These are phyloP conservation scores for Biston betularia DNA, from an alignment of 2,888 invertebrate genomes.

Conservation along the genomic window DNA sequence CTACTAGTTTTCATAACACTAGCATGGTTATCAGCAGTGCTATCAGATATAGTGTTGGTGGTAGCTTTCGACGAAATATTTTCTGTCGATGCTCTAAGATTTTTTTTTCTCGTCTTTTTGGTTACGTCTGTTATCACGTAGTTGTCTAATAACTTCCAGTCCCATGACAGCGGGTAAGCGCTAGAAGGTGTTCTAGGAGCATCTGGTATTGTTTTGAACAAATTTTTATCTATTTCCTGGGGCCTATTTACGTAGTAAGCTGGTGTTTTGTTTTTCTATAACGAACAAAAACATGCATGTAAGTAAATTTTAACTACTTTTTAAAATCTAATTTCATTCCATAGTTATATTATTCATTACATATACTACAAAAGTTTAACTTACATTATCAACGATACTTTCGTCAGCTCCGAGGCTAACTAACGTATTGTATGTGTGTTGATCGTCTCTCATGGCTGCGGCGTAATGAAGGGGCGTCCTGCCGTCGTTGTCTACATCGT, in stretches of 20 bases:
- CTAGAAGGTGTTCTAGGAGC: slow-evolving; percentile 92
- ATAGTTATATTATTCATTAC: background rate
- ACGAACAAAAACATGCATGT: slow-evolving; percentile 45
- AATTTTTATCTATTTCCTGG: slow-evolving; percentile 91
- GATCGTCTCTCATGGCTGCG: slow-evolving; percentile 92
- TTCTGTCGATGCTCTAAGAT: slow-evolving; percentile 72
- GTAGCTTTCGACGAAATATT: slow-evolving; percentile 81
- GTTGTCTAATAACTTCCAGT: slow-evolving; percentile 89
- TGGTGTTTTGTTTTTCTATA: slow-evolving; percentile 93
- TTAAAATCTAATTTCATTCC: background rate
- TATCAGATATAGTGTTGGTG: slow-evolving; percentile 75
- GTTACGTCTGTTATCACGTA: slow-evolving; percentile 76
- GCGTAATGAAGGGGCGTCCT: slow-evolving; percentile 96
- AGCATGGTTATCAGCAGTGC: slow-evolving; percentile 58
- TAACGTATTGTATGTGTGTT: slow-evolving; percentile 91
- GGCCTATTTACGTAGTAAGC: slow-evolving; percentile 91
- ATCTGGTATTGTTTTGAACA: slow-evolving; percentile 90
- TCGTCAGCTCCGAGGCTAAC: slow-evolving; percentile 94
- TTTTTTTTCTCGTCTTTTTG: slow-evolving; percentile 75
- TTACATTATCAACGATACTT: slow-evolving; percentile 93
- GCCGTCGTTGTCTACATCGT: slow-evolving; percentile 92
- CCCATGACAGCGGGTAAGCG: slow-evolving; percentile 89
- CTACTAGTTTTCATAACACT: slow-evolving; percentile 76
- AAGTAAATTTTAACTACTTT: background rate
- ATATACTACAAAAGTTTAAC: slow-evolving; percentile 49